A percentile compares a stretch with the other conserved stretches of the same genome.
Evolutionary conservation across 1,140 invertebrate species (phyloP).

Genomic region (Drosophila biarmipes): DNA sequence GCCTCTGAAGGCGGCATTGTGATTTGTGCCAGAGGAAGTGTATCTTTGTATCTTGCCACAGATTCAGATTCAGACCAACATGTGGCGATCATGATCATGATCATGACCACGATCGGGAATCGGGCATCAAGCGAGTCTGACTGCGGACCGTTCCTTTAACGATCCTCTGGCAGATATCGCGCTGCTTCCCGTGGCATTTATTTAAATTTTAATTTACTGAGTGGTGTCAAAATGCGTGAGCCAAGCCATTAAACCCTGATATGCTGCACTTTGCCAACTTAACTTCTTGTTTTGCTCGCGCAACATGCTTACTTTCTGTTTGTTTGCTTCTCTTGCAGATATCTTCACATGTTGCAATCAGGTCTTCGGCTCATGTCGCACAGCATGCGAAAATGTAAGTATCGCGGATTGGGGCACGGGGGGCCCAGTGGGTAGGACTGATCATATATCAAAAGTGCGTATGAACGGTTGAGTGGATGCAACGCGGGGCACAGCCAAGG

Average conservation of each 20-base stretch:
- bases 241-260: slow-evolving; percentile 60
- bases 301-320: slow-evolving; percentile 38
- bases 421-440: slow-evolving; percentile 12
- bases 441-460: slow-evolving; percentile 38
- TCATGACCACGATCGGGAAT: slow-evolving; percentile 17
- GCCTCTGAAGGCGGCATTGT: not conserved
- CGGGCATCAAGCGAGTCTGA: slow-evolving; percentile 8
- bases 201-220: slow-evolving; percentile 57
- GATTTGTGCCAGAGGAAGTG: slow-evolving; percentile 29
- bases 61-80: slow-evolving; percentile 42
- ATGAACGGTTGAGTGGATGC: slow-evolving; percentile 22
- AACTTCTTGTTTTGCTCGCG: slow-evolving; percentile 31
- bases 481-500: slow-evolving; percentile 19
- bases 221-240: slow-evolving; percentile 71
- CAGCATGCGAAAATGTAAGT: slow-evolving; percentile 84
- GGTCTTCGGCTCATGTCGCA: slow-evolving; percentile 83
- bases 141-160: slow-evolving; percentile 38
- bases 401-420: slow-evolving; percentile 6
- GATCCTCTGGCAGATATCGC: slow-evolving; percentile 22
- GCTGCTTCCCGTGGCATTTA: slow-evolving; percentile 43
- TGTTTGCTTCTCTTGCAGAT: slow-evolving; percentile 66
- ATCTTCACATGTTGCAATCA: slow-evolving; percentile 81
- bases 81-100: slow-evolving; percentile 40
- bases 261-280: slow-evolving; percentile 50
- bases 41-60: slow-evolving; percentile 10